A percentile compares a stretch with the other conserved stretches of the same genome.
Conservation (phyloP, 2,797 vertebrate species). For the Lerista edwardsae region DNA sequence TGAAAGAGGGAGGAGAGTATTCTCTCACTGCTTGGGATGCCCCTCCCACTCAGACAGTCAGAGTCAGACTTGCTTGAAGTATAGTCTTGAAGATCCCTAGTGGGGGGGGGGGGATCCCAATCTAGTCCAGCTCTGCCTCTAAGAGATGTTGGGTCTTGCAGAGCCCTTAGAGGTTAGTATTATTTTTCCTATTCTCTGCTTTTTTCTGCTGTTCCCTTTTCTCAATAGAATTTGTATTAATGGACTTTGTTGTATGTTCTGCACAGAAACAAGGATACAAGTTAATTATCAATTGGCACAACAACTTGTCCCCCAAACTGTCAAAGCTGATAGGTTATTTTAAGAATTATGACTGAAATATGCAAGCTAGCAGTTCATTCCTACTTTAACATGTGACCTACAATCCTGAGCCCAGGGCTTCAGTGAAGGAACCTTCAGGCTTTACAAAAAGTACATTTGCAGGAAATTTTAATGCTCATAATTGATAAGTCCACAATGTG, state of each 20-base stretch:
- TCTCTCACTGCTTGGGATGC: too few relatives aligned
- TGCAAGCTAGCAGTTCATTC: conserved; percentile 38
- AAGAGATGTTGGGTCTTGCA: too few relatives aligned
- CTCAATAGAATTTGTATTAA: conserved; percentile 45
- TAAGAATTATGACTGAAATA: conserved; percentile 36
- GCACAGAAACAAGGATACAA: conserved; percentile 38
- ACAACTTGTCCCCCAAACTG: conserved; percentile 23
- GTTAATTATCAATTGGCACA: conserved; percentile 36
- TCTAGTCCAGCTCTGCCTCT: too few relatives aligned
- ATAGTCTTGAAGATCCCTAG: too few relatives aligned
- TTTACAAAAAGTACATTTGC: background rate
- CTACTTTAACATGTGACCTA: background rate
- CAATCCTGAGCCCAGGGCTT: background rate
- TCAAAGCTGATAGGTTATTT: conserved; percentile 29
- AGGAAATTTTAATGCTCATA: background rate
- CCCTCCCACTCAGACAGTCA: too few relatives aligned
- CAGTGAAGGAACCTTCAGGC: background rate
- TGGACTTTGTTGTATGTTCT: conserved; percentile 43
- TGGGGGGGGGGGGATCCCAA: too few relatives aligned
- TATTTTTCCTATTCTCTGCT: too few relatives aligned
- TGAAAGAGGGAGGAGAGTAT: too few relatives aligned
- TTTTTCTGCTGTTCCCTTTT: too few relatives aligned
- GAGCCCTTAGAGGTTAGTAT: too few relatives aligned
- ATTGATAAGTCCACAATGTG: background rate
- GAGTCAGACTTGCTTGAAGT: too few relatives aligned